Conservation (phyloP, 2,797 vertebrate species). For the Cyclopterus lumpus region DNA sequence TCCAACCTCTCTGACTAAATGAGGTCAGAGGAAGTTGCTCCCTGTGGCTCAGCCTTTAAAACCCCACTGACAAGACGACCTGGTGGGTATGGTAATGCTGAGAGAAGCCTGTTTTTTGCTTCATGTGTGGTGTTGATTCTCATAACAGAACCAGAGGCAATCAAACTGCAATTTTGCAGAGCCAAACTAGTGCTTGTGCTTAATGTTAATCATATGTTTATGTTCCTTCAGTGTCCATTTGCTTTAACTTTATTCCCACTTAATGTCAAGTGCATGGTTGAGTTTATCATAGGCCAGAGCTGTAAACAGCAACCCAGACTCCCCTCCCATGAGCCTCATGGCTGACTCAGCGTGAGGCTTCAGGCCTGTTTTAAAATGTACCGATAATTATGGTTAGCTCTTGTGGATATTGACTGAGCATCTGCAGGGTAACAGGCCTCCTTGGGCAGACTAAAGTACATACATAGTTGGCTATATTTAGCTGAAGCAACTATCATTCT, state of each 20-base stretch:
- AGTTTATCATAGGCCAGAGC: constrained; percentile 35
- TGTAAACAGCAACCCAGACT: constrained; percentile 7
- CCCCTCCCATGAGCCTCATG: constrained; percentile 29
- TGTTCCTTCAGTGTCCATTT: constrained; percentile 11
- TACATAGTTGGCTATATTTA: not conserved
- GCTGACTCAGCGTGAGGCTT: constrained; percentile 52
- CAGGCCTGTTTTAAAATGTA: constrained; percentile 42
- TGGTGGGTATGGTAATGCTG: not conserved
- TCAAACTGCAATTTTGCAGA: constrained; percentile 4
- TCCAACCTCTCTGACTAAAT: not conserved
- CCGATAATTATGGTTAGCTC: constrained; percentile 41
- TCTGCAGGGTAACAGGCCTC: constrained; percentile 30
- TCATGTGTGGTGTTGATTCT: not conserved
- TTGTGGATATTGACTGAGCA: constrained; percentile 14
- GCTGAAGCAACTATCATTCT: not conserved
- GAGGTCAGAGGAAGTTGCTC: not conserved
- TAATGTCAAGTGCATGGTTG: constrained; percentile 19
- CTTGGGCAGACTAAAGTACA: constrained; percentile 1
- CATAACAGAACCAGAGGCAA: not conserved
- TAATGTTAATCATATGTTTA: constrained; percentile 4
- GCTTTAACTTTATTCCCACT: constrained; percentile 21
- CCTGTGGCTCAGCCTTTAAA: not conserved
- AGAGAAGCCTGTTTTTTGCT: not conserved
- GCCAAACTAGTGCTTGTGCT: constrained; percentile 12
- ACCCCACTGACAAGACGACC: not conserved